Evolutionary conservation across 2,888 invertebrate species (phyloP), one percentile per base, ranked within the genome.

Genomic region (Seira musarum): DNA sequence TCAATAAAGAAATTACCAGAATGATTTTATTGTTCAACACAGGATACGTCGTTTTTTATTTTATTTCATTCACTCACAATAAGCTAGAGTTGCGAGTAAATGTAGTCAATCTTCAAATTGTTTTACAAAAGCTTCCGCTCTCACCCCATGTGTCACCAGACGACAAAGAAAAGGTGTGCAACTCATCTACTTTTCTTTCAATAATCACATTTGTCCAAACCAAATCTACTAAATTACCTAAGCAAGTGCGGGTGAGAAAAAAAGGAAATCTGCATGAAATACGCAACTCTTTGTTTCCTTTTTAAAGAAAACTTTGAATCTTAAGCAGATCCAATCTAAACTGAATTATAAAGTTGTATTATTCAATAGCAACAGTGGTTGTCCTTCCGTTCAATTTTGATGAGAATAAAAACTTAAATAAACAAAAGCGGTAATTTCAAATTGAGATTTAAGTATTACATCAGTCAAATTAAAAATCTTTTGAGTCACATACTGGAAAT

Each of bases 131-230:
- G 74, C 73, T 69, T 74, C 80, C 80, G 80, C 80, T 74, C 80
- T 64, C 80, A 53, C 80, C 69, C 69, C 80, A 80, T 80, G 79
- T 79, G 80, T 79, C 79, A 72, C 68, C 72, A 73, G 5, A 24
- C 17, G 13, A 65, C 64, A 64, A 68, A 30, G 30, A 53, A 53
- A 17, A 53, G 53, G 6, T 8, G 15, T 53, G 17, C 61, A 57
- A 71, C 66, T 78, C 78, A 30, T 30, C 30, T 30, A 71, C 57
- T 78, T 78, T 78, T 64, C 63, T 35, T 69, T 69, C 17, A 75
- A 68, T 53, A 53, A 53, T 53, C 53, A 53, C 17, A 17, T 53
- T 53, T 53, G 53, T 53, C 15, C 17, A 2, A 3, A 30, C 8
- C 30, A 30, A 30, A n/a, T n/a, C n/a, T n/a, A n/a, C n/a, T n/a